A percentile compares a stretch with the other conserved stretches of the same genome.
phyloP scores from a whole-genome alignment of 2,888 invertebrate genomes.

The Athripsodes cinereus region DNA sequence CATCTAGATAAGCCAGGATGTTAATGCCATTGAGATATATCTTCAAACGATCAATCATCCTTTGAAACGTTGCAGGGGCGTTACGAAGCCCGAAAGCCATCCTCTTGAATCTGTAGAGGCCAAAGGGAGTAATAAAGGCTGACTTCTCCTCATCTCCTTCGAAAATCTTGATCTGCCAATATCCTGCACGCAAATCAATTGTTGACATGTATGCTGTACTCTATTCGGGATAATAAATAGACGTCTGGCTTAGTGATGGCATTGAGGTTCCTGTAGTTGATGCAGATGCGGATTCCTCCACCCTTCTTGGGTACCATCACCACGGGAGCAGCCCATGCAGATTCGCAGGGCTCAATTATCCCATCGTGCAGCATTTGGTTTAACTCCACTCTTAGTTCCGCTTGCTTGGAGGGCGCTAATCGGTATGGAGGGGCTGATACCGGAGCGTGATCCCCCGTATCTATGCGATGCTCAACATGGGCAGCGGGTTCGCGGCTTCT shows the following conservation, averaged over 20 bases:
- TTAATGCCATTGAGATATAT: conserved; percentile 22
- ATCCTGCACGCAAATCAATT: too few relatives aligned
- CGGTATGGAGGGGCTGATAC: conserved; percentile 33
- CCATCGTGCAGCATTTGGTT: conserved; percentile 31
- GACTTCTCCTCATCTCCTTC: conserved; percentile 32
- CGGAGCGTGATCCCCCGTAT: conserved; percentile 31
- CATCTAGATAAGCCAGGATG: conserved; percentile 31
- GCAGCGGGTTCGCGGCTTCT: not conserved
- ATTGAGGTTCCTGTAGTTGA: conserved; percentile 35
- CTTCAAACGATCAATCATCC: conserved; percentile 31
- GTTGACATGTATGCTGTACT: conserved; percentile 31
- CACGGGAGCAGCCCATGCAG: conserved; percentile 34
- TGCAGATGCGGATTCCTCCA: conserved; percentile 31
- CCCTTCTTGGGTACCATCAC: too few relatives aligned
- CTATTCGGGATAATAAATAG: conserved; percentile 35
- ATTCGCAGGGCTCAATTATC: conserved; percentile 35
- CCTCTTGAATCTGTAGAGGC: conserved; percentile 30
- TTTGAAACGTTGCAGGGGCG: conserved; percentile 32
- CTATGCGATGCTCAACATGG: conserved; percentile 28
- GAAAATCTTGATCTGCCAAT: conserved; percentile 32
- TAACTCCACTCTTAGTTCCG: conserved; percentile 29
- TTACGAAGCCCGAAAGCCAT: conserved; percentile 34
- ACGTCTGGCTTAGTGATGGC: conserved; percentile 25
- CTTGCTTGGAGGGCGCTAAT: conserved; percentile 29
- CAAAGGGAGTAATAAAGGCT: conserved; percentile 33